Evolutionary conservation across 1,140 invertebrate species (phyloP).

Genomic region (Diorhabda elongata): DNA sequence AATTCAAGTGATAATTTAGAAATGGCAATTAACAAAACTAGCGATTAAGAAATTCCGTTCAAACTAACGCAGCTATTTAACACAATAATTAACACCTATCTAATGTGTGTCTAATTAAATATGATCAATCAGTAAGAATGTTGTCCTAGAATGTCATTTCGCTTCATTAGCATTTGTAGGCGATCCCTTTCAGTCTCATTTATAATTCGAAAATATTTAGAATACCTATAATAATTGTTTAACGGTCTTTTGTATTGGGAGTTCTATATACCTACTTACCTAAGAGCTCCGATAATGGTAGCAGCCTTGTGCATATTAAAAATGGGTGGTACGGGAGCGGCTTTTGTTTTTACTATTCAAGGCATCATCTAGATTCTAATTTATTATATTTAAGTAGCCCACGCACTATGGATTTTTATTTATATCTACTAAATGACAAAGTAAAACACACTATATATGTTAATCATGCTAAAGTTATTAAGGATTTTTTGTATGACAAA

Average conservation of each 20-base stretch:
- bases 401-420: too few relatives aligned
- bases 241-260: neutral
- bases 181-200: constrained; percentile 1
- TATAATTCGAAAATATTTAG: neutral
- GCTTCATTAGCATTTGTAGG: neutral
- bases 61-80: neutral
- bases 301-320: constrained; percentile 13
- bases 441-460: too few relatives aligned
- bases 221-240: neutral
- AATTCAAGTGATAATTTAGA: too few relatives aligned
- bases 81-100: neutral
- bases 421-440: too few relatives aligned
- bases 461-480: too few relatives aligned
- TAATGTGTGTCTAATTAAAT: neutral
- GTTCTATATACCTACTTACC: constrained; percentile 13
- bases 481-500: too few relatives aligned
- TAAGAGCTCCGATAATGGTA: constrained; percentile 7
- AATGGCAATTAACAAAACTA: too few relatives aligned
- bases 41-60: too few relatives aligned
- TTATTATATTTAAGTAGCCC: too few relatives aligned
- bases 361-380: neutral
- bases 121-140: neutral
- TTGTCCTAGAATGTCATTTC: neutral
- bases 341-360: constrained; percentile 12
- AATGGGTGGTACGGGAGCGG: constrained; percentile 6